Base-by-base conservation (phyloP, 2,888 invertebrate genomes). In the Stegana nigrithorax region DNA sequence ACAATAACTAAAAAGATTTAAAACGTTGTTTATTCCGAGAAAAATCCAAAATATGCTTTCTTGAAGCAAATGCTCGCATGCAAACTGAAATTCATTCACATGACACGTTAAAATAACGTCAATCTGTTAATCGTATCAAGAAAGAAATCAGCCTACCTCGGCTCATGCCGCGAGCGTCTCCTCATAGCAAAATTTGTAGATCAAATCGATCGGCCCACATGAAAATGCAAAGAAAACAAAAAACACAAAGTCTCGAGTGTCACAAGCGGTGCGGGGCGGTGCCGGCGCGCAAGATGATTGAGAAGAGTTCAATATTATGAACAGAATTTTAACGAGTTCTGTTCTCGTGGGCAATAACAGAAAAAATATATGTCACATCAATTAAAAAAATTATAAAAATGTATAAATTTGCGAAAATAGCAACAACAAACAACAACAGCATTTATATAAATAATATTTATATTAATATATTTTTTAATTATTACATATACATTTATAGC, bases 401-500 rank as follows among this genome's bases (percentile, higher is more conserved):
- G 6, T 47, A 53, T 57, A 44, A 14, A 42, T 57, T 42, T 36
- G 42, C 42, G 42, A 42, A 57, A 57, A 42, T 42, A 42, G 42
- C 57, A 25, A 57, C 14, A 42, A 44, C 19, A 63, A 44, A 42
- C 47, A 59, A 44, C 32, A 45, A 23, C 29, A 21, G 45, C 42
- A 57, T 27, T 42, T 65, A 65, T 62, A 42, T 61, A 60, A 51
- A 60, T 53, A 58, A 51, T 47, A 42, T 62, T 63, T 59, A 10
- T 59, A 47, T 55, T 44, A 23, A 25, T 29, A 62, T 67, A 45
- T 62, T 63, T 45, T 62, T 51, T 60, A 45, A 60, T 62, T n/a
- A 65, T 63, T 60, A 17, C 58, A 72, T 67, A 14, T 56, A 61
- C 56, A 42, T 50, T 68, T 60, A 63, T 67, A 50, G 61, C 58